Evolutionary conservation across 2,888 invertebrate species (phyloP), one percentile per base, ranked within the genome.

Genomic region (Hirtodrosophila confusa): DNA sequence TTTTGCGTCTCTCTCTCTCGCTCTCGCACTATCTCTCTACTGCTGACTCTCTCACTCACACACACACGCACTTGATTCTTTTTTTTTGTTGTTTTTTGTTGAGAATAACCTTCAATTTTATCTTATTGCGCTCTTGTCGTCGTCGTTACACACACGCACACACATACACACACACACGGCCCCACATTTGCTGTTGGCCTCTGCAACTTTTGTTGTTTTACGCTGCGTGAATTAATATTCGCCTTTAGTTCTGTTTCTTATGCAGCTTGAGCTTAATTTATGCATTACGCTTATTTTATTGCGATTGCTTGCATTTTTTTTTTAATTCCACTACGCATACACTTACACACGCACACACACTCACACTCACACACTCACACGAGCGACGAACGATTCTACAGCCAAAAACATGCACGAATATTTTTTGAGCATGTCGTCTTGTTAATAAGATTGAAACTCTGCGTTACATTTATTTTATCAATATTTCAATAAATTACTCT

Each of bases 31-130:
- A 17, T 17, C 17, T 17, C 17, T 17, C 17, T 17, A 17, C 17
- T 17, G 17, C 17, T 17, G 17, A 17, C 17, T 17, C 83, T 40
- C 66, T 23, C 61, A 50, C 64, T 56, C 61, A 58, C 62, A 61
- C 57, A 65, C 57, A 63, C 53, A 33, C 47, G 44, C 80, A 64
- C 85, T 70, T 70, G 76, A 64, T n/a, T n/a, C 56, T 65, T 56
- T 66, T 56, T 50, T 50, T 11, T 48, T 63, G 17, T 17, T 17
- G 1, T 17, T 17, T 17, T 62, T 71, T 65, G 54, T 57, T 60
- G 71, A 80, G 82, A 87, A 87, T 85, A 82, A 82, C 82, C 82
- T 82, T 82, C 82, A 82, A 82, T 87, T 87, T 82, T 82, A 82
- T 85, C 82, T 82, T 82, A 86, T 80, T 80, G 79, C 69, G 79